phyloP scores from a whole-genome alignment of 37 sponge, comb jelly and placozoan genomes.

The Petrosia ficiformis region DNA sequence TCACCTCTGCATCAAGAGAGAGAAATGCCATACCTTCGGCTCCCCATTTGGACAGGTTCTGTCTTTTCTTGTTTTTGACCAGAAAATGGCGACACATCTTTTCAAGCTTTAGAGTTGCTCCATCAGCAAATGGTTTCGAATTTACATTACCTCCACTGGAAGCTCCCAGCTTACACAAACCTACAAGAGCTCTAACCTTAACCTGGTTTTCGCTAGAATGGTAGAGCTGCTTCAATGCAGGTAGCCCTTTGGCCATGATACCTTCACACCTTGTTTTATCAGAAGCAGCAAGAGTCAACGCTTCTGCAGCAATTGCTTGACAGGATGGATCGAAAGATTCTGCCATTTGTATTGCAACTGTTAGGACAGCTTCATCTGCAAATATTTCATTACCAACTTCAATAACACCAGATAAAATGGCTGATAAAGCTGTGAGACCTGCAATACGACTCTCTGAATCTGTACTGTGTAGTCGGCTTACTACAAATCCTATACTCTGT shows the following conservation, averaged over 20 bases:
- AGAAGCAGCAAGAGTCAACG: constrained; percentile 81
- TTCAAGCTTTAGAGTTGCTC: constrained; percentile 61
- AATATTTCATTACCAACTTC: constrained; percentile 71
- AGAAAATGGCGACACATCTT: constrained; percentile 72
- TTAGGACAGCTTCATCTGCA: constrained; percentile 40
- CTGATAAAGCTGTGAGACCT: constrained; percentile 67
- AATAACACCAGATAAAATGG: constrained; percentile 58
- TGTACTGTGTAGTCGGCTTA: constrained; percentile 24
- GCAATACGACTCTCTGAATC: constrained; percentile 12
- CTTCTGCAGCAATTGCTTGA: constrained; percentile 76
- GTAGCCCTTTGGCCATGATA: constrained; percentile 68
- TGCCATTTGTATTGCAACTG: constrained; percentile 45
- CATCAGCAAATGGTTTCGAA: constrained; percentile 59
- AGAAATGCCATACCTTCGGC: constrained; percentile 91
- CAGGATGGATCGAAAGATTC: constrained; percentile 42
- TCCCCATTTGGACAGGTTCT: constrained; percentile 73
- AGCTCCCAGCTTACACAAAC: constrained; percentile 84
- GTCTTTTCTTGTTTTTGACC: constrained; percentile 27
- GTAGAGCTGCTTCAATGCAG: constrained; percentile 70
- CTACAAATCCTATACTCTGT: constrained; percentile 49
- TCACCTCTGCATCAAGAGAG: constrained; percentile 86
- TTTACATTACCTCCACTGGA: constrained; percentile 80
- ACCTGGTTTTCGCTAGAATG: constrained; percentile 51
- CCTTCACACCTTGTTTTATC: constrained; percentile 74
- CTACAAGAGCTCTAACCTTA: constrained; percentile 86